A percentile compares a stretch with the other conserved stretches of the same genome.
phyloP scores from a whole-genome alignment of 2,113 vertebrate genomes.

The Anguilla japonica region DNA sequence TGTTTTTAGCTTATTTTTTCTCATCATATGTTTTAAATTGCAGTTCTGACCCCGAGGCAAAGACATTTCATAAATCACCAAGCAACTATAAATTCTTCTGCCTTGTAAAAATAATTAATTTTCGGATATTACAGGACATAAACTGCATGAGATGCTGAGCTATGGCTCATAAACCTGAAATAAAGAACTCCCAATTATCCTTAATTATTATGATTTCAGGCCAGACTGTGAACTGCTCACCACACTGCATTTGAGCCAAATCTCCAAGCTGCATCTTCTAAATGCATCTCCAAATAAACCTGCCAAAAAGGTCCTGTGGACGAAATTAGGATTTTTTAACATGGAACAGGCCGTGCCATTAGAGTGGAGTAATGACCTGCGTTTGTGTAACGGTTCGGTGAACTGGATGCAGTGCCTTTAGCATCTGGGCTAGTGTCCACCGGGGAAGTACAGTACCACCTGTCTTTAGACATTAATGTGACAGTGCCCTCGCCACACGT shows the following conservation, averaged over 20 bases:
- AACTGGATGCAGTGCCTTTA: background rate
- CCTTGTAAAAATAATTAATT: slow-evolving; percentile 7
- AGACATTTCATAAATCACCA: background rate
- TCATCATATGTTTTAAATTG: background rate
- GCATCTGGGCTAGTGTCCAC: background rate
- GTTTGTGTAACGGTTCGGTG: background rate
- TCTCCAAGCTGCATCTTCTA: background rate
- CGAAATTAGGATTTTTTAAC: background rate
- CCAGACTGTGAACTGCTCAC: background rate
- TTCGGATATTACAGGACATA: background rate
- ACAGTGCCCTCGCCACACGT: no score
- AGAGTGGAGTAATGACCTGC: background rate
- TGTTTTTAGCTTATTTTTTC: background rate
- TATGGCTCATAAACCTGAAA: background rate
- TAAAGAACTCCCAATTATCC: background rate
- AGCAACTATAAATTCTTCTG: background rate
- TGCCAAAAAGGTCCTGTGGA: background rate
- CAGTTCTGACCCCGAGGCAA: background rate
- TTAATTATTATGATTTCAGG: background rate
- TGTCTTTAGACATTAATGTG: no score
- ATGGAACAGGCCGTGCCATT: background rate
- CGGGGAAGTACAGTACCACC: background rate
- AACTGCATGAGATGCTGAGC: background rate
- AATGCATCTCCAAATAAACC: background rate
- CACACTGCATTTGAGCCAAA: background rate